Base-by-base conservation (phyloP, 2,113 vertebrate genomes). In the Rhinoderma darwinii region DNA sequence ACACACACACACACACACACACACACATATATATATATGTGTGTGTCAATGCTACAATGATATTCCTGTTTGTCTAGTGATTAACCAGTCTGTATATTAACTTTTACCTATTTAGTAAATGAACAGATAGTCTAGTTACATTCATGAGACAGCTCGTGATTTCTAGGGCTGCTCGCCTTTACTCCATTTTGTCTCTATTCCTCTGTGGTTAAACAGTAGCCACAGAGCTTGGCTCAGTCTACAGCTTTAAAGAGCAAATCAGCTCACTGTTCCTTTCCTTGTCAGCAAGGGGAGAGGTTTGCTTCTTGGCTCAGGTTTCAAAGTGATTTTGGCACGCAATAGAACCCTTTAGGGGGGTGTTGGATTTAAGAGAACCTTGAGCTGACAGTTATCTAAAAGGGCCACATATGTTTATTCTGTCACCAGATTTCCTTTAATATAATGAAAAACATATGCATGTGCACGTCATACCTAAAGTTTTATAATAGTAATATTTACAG, bases 181-280 rank as follows among this genome's bases (percentile, higher is more conserved):
- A 41, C 18, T 37, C 75, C 30, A 41, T 54, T 66, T 27, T 86
- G 56, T 37, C 54, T n/a, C 50, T 86, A 59, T 86, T 81, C 84
- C 63, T 73, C 35, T 86, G 63, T 59, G 77, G 84, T 81, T 81
- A 72, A 81, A 59, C 63, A 81, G 84, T 81, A 86, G 77, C 84
- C 56, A 85, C 74, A 78, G 22, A 63, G 27, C 8, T 27, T 81
- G 77, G 51, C 54, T 76, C 12, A 37, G 43, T 75, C 35, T 51
- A 30, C 35, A 41, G 70, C 70, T 84, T 68, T 59, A 35, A 74
- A 30, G 25, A 76, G 27, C 61, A 83, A 72, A 54, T 70, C 82
- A 51, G 68, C 30, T 84, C 61, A 14, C 32, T 72, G 56, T 32
- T 73, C 54, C 73, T 63, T 61, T 27, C 37, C 70, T 56, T 84